Evolutionary conservation across 2,113 vertebrate genomes (phyloP).

Genomic region (Fregetta grallaria): DNA sequence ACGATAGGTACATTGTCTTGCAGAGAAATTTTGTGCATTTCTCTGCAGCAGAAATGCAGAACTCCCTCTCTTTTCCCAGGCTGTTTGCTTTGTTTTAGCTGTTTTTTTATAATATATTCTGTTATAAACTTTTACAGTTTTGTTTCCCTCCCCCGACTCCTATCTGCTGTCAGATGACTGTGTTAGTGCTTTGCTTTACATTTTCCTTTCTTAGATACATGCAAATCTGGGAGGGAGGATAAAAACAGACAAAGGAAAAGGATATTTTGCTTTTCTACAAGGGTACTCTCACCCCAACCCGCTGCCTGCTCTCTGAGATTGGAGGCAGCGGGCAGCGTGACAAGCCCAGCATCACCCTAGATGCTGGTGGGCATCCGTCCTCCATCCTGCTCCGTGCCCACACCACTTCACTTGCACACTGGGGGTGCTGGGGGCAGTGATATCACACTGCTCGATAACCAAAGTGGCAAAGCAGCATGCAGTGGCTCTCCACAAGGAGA

Average conservation of each 20-base stretch:
- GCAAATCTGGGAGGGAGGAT: background rate
- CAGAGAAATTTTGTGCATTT: background rate
- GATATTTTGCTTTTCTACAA: background rate
- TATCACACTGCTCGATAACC: accelerated
- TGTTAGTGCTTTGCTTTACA: background rate
- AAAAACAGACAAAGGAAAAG: background rate
- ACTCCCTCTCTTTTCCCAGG: background rate
- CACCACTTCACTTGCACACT: background rate
- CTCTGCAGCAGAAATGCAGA: background rate
- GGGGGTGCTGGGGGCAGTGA: background rate
- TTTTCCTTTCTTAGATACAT: background rate
- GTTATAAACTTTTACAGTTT: background rate
- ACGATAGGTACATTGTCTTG: background rate
- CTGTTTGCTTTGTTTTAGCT: background rate
- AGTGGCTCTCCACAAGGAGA: background rate
- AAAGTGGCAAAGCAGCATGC: background rate
- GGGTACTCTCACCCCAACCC: accelerated
- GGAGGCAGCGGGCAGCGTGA: background rate
- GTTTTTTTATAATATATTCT: background rate
- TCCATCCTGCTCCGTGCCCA: background rate
- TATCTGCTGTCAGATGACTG: background rate
- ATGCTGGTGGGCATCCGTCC: background rate
- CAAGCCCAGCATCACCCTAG: background rate
- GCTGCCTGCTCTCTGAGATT: accelerated
- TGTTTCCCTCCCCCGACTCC: background rate